Evolutionary conservation across 1,140 invertebrate species (phyloP), one percentile per base, ranked within the genome.

Genomic region (Vanessa tameamea): DNA sequence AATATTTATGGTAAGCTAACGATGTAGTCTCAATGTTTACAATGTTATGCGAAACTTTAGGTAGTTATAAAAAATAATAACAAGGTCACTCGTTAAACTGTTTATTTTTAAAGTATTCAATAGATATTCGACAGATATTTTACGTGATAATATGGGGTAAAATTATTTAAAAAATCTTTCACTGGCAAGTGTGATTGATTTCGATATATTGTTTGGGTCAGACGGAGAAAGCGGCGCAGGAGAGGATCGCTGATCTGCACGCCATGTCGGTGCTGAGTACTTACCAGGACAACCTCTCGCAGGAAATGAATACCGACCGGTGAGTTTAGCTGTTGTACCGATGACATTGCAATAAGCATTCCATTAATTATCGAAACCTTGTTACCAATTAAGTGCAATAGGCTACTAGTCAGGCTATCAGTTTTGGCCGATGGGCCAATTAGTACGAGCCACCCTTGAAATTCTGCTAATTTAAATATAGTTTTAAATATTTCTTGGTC

Each of bases 301-400:
- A 90, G 77, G 92, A 93, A 66, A 93, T 93, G 91, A 93, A 93
- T 82, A 93, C 91, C n/a, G 92, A 93, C 76, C 83, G 92, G 92
- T 93, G 84, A 92, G 91, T 91, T 55, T 51, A 70, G 69, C 26
- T 65, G 70, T 72, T 73, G 47, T 47, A 55, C 72, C 63, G 68
- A 61, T 78, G 64, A 74, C 69, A 72, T 69, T 47, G 26, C 53
- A 37, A 61, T 15, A 16, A 31, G 57, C 7, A 14, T 14, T 59
- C 7, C 20, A n/a, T 16, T n/a, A 16, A 55, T 43, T 43, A 50
- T 50, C 13, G 13, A 53, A 8, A n/a, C 15, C 7, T 53, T 15
- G 8, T n/a, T 53, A 43, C 37, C 37, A 43, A 43, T 43, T 43
- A 43, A 1, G 7, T 43, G 37, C 37, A 11, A 43, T 43, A 43